A percentile compares a stretch with the other conserved stretches of the same genome.
phyloP scores from a whole-genome alignment of 2,113 vertebrate species.

The Strix aluco region DNA sequence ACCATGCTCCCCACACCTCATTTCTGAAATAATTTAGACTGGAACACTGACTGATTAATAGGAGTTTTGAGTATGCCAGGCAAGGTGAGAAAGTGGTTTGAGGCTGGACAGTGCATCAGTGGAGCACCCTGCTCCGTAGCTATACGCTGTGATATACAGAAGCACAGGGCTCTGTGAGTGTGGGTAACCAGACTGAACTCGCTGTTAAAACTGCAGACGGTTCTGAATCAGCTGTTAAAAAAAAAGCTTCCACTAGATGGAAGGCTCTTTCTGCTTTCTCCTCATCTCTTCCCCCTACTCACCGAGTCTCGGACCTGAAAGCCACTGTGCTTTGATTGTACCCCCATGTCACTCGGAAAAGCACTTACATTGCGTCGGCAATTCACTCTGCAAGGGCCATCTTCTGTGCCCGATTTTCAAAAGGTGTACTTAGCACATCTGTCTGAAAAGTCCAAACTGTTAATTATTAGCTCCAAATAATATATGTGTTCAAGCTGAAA shows the following conservation, averaged over 20 bases:
- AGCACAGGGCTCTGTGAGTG: not conserved
- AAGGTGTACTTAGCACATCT: not conserved
- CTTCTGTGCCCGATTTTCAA: not conserved
- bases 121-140: not conserved
- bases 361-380: not conserved
- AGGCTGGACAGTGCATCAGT: fast-evolving
- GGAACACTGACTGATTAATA: not conserved
- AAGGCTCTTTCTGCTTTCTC: not conserved
- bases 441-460: not conserved
- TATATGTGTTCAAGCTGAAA: not conserved
- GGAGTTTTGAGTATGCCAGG: not conserved
- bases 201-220: not conserved
- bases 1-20: not conserved
- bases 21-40: not conserved
- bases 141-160: not conserved
- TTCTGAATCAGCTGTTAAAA: not conserved
- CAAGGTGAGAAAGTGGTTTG: not conserved
- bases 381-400: not conserved
- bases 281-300: not conserved
- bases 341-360: not conserved
- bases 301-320: not conserved
- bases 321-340: not conserved
- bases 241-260: not conserved
- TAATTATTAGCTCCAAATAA: not conserved
- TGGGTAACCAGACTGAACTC: not conserved